These are phyloP conservation scores for Mizuhopecten yessoensis DNA, from an alignment of 1,140 invertebrate genomes.

Conservation along the genomic window DNA sequence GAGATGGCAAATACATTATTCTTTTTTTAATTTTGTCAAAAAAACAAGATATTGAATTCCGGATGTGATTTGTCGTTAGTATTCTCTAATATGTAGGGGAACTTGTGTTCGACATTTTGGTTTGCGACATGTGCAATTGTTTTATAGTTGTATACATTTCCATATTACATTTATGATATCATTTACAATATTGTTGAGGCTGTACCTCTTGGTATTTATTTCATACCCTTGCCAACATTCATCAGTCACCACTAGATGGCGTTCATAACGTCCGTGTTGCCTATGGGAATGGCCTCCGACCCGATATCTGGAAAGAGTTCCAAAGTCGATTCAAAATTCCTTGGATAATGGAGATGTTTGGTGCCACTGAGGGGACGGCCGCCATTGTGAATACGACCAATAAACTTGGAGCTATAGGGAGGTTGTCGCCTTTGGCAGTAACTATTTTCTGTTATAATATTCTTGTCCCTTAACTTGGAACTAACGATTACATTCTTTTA, in stretches of 20 bases:
- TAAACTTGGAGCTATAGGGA: conserved; percentile 66
- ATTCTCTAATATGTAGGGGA: background rate
- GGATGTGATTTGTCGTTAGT: too few relatives aligned
- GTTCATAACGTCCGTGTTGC: conserved; percentile 66
- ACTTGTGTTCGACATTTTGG: background rate
- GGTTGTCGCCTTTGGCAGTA: conserved; percentile 74
- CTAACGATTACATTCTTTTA: too few relatives aligned
- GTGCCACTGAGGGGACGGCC: conserved; percentile 68
- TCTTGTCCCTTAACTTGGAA: too few relatives aligned
- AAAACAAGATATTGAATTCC: too few relatives aligned
- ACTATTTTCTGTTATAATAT: conserved; percentile 44
- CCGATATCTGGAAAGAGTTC: conserved; percentile 73
- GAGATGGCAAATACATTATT: background rate
- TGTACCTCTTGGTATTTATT: conserved; percentile 46
- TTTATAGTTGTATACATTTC: background rate
- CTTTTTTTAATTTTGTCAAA: too few relatives aligned
- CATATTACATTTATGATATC: background rate
- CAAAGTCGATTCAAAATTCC: conserved; percentile 69
- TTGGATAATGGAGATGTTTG: conserved; percentile 72
- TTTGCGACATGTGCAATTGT: background rate
- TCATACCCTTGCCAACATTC: background rate
- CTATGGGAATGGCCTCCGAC: conserved; percentile 72
- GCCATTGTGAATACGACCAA: conserved; percentile 62
- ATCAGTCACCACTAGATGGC: conserved; percentile 65
- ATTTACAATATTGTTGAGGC: background rate